Evolutionary conservation across 1,140 invertebrate genomes (phyloP), one percentile per base, ranked within the genome.

Genomic region (Drosophila melanica): DNA sequence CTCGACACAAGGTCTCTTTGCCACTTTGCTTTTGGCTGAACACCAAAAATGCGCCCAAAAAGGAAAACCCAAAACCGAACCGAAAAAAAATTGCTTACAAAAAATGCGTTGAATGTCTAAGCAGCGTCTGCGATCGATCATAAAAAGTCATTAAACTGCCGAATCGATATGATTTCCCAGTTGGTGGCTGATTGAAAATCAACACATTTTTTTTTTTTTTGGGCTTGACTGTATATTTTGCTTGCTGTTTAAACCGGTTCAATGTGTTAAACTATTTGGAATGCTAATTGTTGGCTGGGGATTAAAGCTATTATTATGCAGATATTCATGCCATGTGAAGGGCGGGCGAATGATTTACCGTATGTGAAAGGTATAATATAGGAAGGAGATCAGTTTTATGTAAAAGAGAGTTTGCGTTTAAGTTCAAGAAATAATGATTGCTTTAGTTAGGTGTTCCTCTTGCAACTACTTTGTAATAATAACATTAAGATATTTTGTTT

Each of bases 61-160:
- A 27, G 27, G 27, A 7, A 27, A 27, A 27, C 27, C 27, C 27
- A 27, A 27, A 27, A 27, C 4, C 23, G 5, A 27, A 27, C 5
- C 6, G 27, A 27, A 27, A 27, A 27, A 27, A 27, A 23, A 23
- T 23, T 35, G 16, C 9, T 23, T 0, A 11, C 9, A 11, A 23
- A 45, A 23, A 23, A 12, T 47, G 39, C 41, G 41, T 48, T 48
- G 14, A 57, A 10, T 54, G 54, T 58, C 41, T 58, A 33, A 23
- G 54, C 54, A 44, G 3, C 14, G 41, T 45, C 41, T 42, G 55
- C 55, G 55, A 58, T 58, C 55, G 55, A 58, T 58, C 55, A 58
- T 45, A 58, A 58, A 33, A 58, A 58, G 41, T 58, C 41, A 45
- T 58, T 58, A 58, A 58, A 45, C 55, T 58, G 55, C 41, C 41